These are phyloP conservation scores for Petrophora chlorosata DNA, from an alignment of 2,888 invertebrate species.

Conservation along the genomic window DNA sequence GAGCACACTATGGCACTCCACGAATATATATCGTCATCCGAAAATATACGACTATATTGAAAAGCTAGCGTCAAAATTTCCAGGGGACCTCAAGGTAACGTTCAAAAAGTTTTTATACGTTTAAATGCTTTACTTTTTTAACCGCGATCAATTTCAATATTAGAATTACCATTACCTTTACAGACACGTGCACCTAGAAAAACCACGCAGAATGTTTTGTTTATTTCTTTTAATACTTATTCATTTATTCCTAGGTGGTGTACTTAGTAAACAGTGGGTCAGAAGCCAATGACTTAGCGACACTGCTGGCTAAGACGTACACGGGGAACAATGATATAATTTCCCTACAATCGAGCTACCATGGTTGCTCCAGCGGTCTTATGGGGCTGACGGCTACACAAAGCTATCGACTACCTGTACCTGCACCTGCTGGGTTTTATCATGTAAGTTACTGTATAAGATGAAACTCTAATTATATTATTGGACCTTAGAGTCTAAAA, in stretches of 20 bases:
- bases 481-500: too few species aligned
- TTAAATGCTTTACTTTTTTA: too few species aligned
- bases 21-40: constrained; percentile 95
- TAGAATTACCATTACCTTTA: too few species aligned
- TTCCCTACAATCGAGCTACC: constrained; percentile 94
- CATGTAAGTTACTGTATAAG: constrained; percentile 91
- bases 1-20: constrained; percentile 94
- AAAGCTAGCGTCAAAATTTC: constrained; percentile 90
- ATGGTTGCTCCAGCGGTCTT: constrained; percentile 94
- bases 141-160: too few species aligned
- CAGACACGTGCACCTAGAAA: too few species aligned
- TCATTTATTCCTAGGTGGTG: constrained; percentile 85
- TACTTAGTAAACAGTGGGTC: constrained; percentile 98
- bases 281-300: constrained; percentile 98
- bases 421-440: constrained; percentile 88
- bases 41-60: constrained; percentile 95
- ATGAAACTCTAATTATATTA: too few species aligned
- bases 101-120: too few species aligned
- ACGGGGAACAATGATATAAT: constrained; percentile 94
- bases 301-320: constrained; percentile 92
- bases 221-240: not conserved
- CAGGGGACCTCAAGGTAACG: constrained; percentile 91
- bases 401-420: constrained; percentile 90
- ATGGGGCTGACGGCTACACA: constrained; percentile 92
- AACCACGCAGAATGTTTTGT: too few species aligned